Percentiles rank a stretch among this genome's conserved stretches.
Conservation (phyloP, 2,113 vertebrate genomes). For the Alces alces region DNA sequence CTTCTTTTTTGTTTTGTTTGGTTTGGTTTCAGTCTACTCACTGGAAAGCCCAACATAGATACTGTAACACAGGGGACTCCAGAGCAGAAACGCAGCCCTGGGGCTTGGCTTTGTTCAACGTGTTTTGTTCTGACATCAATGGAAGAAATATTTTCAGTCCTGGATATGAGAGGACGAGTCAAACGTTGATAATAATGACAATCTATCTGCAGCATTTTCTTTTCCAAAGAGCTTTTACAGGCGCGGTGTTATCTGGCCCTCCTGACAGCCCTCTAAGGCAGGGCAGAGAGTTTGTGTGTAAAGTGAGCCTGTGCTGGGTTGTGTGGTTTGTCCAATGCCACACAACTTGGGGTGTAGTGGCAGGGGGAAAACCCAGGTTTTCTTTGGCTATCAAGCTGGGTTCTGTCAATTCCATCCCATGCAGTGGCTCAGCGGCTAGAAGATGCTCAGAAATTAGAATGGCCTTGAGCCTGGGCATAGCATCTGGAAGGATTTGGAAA, state of each 20-base stretch:
- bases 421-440: background rate
- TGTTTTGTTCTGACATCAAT: background rate
- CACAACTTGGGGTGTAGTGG: too few relatives aligned
- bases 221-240: background rate
- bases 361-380: background rate
- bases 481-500: background rate
- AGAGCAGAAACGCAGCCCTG: background rate
- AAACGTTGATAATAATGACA: background rate
- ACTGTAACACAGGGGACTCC: background rate
- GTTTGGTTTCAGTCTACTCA: conserved; percentile 39
- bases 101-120: background rate
- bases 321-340: background rate
- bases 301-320: background rate
- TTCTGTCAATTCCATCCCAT: background rate
- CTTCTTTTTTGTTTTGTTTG: conserved; percentile 41
- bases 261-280: background rate
- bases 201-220: background rate
- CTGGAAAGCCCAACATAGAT: background rate
- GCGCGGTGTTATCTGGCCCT: background rate
- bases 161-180: background rate
- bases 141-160: background rate
- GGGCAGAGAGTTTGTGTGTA: background rate
- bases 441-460: background rate
- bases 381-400: background rate
- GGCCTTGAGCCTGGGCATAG: background rate